Conservation (phyloP, 2,888 invertebrate genomes). For the Hoplodrina ambigua region DNA sequence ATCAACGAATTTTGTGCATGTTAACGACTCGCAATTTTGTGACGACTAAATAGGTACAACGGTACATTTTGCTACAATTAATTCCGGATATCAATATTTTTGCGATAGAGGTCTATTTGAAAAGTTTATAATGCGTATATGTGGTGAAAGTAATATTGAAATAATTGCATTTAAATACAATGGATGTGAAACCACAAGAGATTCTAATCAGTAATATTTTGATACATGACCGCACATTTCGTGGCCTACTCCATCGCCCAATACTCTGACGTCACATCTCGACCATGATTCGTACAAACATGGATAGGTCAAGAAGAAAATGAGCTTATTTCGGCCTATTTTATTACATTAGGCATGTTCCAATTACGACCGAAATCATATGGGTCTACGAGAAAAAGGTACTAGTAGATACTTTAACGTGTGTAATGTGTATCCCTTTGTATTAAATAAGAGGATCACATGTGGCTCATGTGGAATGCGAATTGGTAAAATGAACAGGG, state of each 20-base stretch:
- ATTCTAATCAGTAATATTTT: slow-evolving; percentile 16
- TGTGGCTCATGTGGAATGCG: slow-evolving; percentile 17
- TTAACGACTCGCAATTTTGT: slow-evolving; percentile 21
- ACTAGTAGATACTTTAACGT: slow-evolving; percentile 27
- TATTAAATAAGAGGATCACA: slow-evolving; percentile 47
- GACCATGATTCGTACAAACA: slow-evolving; percentile 37
- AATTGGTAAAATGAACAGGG: slow-evolving; percentile 26
- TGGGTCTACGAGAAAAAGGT: slow-evolving; percentile 50
- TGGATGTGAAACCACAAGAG: slow-evolving; percentile 22
- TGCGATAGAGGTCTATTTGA: slow-evolving; percentile 15
- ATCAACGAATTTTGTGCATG: slow-evolving; percentile 11
- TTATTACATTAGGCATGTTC: slow-evolving; percentile 55
- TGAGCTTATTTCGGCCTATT: slow-evolving; percentile 39
- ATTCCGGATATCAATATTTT: slow-evolving; percentile 14
- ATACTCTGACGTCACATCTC: slow-evolving; percentile 21
- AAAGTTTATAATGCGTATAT: slow-evolving; percentile 3
- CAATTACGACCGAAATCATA: slow-evolving; percentile 58
- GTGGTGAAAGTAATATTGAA: slow-evolving; percentile 12
- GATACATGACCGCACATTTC: slow-evolving; percentile 10
- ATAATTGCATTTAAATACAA: slow-evolving; percentile 25
- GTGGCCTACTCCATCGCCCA: slow-evolving; percentile 14
- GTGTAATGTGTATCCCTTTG: slow-evolving; percentile 38
- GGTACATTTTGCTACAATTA: slow-evolving; percentile 3
- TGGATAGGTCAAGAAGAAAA: slow-evolving; percentile 48
- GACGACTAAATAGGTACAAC: not conserved